These are phyloP conservation scores for Homarus americanus DNA, from an alignment of 1,140 invertebrate genomes.

Conservation along the genomic window DNA sequence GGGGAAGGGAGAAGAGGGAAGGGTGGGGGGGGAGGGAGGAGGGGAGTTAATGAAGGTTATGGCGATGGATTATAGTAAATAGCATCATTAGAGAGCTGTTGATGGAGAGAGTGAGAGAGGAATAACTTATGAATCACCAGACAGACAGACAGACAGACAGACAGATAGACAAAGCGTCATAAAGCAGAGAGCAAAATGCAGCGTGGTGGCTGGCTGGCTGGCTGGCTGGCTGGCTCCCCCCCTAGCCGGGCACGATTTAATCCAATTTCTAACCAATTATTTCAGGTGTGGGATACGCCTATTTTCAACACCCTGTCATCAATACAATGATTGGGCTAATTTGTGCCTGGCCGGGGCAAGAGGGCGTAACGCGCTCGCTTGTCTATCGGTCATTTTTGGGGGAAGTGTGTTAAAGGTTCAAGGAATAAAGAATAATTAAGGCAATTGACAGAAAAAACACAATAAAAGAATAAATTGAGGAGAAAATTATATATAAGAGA, in stretches of 20 bases:
- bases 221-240: background rate
- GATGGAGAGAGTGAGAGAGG: slow-evolving; percentile 8
- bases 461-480: background rate
- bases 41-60: background rate
- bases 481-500: background rate
- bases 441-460: background rate
- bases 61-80: no score
- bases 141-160: background rate
- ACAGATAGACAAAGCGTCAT: background rate
- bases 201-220: no score
- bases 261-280: slow-evolving; percentile 70
- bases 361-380: slow-evolving; percentile 29
- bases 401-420: no score
- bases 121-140: background rate
- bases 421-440: slow-evolving; percentile 16
- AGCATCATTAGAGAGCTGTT: background rate
- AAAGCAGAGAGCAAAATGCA: background rate
- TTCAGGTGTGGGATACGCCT: slow-evolving; percentile 66
- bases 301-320: slow-evolving; percentile 70
- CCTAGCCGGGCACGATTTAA: slow-evolving; percentile 55
- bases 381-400: background rate
- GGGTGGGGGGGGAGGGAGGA: background rate
- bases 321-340: slow-evolving; percentile 72
- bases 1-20: background rate
- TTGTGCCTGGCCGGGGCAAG: slow-evolving; percentile 28